Conservation (phyloP, 2,888 invertebrate species). For the Phrixothrix hirtus region DNA sequence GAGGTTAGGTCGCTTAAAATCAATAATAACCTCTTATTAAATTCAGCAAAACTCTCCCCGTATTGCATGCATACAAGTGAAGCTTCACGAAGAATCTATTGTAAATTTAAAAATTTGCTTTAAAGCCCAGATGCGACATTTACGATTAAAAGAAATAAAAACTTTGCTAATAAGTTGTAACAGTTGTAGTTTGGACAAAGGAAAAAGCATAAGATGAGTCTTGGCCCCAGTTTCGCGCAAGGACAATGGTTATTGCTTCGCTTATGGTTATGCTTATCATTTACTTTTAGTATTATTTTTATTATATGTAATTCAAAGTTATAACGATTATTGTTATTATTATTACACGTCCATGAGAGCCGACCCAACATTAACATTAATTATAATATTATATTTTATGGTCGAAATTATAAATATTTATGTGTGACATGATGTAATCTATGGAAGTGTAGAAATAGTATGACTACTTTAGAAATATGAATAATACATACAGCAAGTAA, state of each 20-base stretch:
- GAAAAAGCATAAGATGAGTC: constrained; percentile 16
- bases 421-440: constrained; percentile 38
- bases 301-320: constrained; percentile 54
- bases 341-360: constrained; percentile 43
- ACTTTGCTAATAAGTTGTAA: constrained; percentile 33
- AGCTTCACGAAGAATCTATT: too few relatives aligned
- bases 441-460: constrained; percentile 39
- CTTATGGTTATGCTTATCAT: constrained; percentile 53
- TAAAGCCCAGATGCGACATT: constrained; percentile 21
- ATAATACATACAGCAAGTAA: constrained; percentile 31
- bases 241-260: constrained; percentile 48
- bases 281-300: constrained; percentile 53
- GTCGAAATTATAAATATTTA: constrained; percentile 32
- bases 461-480: constrained; percentile 27
- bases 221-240: constrained; percentile 37
- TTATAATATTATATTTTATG: constrained; percentile 42
- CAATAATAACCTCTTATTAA: not conserved
- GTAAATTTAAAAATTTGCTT: too few relatives aligned
- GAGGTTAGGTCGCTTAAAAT: not conserved
- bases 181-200: constrained; percentile 42
- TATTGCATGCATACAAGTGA: too few relatives aligned
- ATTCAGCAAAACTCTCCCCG: constrained; percentile 4
- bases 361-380: constrained; percentile 36
- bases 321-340: constrained; percentile 52
- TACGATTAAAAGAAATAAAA: constrained; percentile 21